phyloP scores from a whole-genome alignment of 2,113 vertebrate species.

The Embiotoca jacksoni region DNA sequence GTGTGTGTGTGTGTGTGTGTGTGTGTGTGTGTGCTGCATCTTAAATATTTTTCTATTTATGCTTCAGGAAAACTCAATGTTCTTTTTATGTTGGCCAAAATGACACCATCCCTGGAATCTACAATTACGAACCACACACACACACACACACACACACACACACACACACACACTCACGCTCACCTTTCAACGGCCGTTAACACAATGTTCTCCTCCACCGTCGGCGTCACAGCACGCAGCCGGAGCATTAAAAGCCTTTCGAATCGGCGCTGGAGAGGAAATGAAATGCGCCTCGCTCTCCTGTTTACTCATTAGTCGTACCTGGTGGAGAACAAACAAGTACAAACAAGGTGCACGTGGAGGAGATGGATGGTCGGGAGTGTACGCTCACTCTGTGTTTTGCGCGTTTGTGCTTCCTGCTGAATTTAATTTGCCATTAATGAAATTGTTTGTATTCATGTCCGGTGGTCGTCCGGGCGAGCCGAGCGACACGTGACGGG shows the following conservation, averaged over 20 bases:
- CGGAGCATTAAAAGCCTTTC: conserved; percentile 55
- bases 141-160: background rate
- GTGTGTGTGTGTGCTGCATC: background rate
- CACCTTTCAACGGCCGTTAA: conserved; percentile 33
- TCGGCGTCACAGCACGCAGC: conserved; percentile 49
- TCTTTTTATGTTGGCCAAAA: background rate
- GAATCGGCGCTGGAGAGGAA: conserved; percentile 50
- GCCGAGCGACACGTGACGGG: conserved; percentile 8
- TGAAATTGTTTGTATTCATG: conserved; percentile 68
- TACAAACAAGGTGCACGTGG: conserved; percentile 5
- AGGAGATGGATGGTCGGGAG: conserved; percentile 19
- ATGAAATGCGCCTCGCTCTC: conserved; percentile 51
- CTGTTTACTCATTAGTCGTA: conserved; percentile 64
- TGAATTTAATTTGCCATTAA: conserved; percentile 51
- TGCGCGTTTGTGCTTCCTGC: conserved; percentile 1
- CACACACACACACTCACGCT: background rate
- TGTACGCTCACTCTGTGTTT: conserved; percentile 10
- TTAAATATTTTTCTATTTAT: background rate
- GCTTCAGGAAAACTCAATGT: conserved; percentile 6
- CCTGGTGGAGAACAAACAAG: conserved; percentile 61
- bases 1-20: background rate
- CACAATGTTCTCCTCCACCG: conserved; percentile 72
- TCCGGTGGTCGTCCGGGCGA: conserved; percentile 26
- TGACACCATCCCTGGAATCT: conserved; percentile 9
- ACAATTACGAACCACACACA: conserved; percentile 36